These are phyloP conservation scores for Poeciliopsis prolifica DNA, from an alignment of 2,113 vertebrate species.

Conservation along the genomic window DNA sequence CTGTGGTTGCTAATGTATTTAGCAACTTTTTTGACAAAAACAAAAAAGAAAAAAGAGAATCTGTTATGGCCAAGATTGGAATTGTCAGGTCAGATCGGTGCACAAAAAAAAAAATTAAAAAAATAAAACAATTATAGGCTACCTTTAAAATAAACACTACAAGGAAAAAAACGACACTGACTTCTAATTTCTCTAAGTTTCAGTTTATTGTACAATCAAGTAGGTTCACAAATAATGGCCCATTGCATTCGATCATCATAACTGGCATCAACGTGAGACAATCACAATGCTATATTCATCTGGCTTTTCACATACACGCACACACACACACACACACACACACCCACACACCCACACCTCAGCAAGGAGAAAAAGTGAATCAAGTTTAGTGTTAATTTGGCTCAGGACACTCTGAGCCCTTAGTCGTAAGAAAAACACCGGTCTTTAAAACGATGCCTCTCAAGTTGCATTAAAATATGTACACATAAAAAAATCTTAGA, in stretches of 20 bases:
- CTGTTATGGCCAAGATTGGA: no score
- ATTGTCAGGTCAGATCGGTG: no score
- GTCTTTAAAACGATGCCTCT: constrained; percentile 56
- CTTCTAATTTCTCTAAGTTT: constrained; percentile 49
- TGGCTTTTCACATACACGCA: constrained; percentile 48
- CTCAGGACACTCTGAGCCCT: constrained; percentile 33
- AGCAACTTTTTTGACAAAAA: no score
- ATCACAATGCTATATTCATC: constrained; percentile 51
- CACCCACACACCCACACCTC: constrained; percentile 50
- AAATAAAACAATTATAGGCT: not conserved
- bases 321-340: constrained; percentile 19
- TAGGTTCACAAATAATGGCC: constrained; percentile 60
- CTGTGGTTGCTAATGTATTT: no score
- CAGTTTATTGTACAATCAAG: constrained; percentile 73
- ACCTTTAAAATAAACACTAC: no score
- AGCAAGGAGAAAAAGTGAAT: constrained; percentile 38
- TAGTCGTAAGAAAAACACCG: constrained; percentile 52
- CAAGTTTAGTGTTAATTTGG: constrained; percentile 21
- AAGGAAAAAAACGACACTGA: not conserved
- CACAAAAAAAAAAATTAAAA: no score
- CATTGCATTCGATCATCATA: constrained; percentile 49
- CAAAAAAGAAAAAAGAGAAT: no score
- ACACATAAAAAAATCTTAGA: constrained; percentile 74
- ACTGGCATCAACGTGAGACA: constrained; percentile 53
- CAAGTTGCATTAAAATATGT: constrained; percentile 72